Evolutionary conservation across 2,888 invertebrate genomes (phyloP).

Genomic region (Teinopalpus imperialis): DNA sequence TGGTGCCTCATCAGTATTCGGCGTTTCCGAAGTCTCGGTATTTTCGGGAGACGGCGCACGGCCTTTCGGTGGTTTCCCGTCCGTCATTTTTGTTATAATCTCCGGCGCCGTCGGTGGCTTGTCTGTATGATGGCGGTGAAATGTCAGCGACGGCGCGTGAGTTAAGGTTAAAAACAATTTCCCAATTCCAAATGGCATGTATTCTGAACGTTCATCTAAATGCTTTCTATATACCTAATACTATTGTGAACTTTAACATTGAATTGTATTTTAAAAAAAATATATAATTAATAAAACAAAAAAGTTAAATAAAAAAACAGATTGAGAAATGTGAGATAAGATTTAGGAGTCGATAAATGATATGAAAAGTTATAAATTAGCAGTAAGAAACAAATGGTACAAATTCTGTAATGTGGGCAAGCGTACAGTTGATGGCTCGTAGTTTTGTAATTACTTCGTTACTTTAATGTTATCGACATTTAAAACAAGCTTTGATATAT

Average conservation of each 20-base stretch:
- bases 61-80: slow-evolving; percentile 67
- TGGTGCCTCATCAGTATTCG: slow-evolving; percentile 56
- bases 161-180: slow-evolving; percentile 13
- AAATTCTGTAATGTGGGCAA: neutral
- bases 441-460: no score
- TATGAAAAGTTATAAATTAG: slow-evolving; percentile 5
- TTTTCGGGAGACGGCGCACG: slow-evolving; percentile 62
- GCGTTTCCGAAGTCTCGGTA: slow-evolving; percentile 38
- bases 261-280: no score
- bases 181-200: slow-evolving; percentile 14
- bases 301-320: no score
- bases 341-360: neutral
- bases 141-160: slow-evolving; percentile 29
- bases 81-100: slow-evolving; percentile 65
- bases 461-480: no score
- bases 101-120: slow-evolving; percentile 56
- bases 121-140: slow-evolving; percentile 41
- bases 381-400: neutral
- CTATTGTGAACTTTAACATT: no score
- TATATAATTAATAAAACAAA: no score
- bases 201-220: neutral
- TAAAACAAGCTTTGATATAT: slow-evolving; percentile 7
- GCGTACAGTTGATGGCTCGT: neutral
- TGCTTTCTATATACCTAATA: no score
- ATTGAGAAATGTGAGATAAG: neutral